A percentile compares a stretch with the other conserved stretches of the same genome.
Conservation (phyloP, 64 coral and sea anemone species). For the Actinia equina region DNA sequence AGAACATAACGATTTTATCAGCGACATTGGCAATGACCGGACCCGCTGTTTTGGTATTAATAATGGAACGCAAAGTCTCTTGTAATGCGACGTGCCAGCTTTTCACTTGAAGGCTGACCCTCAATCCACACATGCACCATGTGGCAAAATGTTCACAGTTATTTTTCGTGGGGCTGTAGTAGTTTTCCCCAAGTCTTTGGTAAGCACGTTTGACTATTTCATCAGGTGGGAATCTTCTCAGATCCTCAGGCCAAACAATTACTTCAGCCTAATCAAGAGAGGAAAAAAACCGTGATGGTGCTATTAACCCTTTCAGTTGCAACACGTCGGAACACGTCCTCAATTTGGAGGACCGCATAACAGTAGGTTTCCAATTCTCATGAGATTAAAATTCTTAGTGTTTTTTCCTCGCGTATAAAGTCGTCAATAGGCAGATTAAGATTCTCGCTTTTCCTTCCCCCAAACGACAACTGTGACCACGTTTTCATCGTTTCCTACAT, state of each 20-base stretch:
- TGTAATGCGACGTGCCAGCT: neutral
- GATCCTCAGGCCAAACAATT: slow-evolving; percentile 52
- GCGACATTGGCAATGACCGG: neutral
- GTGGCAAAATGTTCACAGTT: slow-evolving; percentile 66
- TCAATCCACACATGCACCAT: slow-evolving; percentile 54
- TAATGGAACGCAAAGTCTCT: neutral
- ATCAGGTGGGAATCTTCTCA: slow-evolving; percentile 15
- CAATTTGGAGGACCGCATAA: too few relatives aligned
- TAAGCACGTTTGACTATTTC: slow-evolving; percentile 32
- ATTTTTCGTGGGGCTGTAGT: slow-evolving; percentile 33
- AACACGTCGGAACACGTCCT: too few relatives aligned
- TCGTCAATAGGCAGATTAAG: too few relatives aligned
- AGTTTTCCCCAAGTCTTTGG: neutral
- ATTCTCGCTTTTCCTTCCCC: too few relatives aligned
- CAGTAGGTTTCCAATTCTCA: too few relatives aligned
- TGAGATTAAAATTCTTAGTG: too few relatives aligned
- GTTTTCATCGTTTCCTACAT: too few relatives aligned
- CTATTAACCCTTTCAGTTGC: too few relatives aligned
- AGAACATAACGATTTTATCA: neutral
- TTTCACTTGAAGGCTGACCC: slow-evolving; percentile 43
- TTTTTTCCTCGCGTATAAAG: too few relatives aligned
- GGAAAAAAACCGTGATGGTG: neutral
- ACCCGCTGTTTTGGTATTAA: neutral
- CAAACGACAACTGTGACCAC: too few relatives aligned
- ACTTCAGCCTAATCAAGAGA: slow-evolving; percentile 10